A percentile compares a stretch with the other conserved stretches of the same genome.
These are phyloP conservation scores for Pelosia muscerda DNA, from an alignment of 2,888 invertebrate genomes.

Conservation along the genomic window DNA sequence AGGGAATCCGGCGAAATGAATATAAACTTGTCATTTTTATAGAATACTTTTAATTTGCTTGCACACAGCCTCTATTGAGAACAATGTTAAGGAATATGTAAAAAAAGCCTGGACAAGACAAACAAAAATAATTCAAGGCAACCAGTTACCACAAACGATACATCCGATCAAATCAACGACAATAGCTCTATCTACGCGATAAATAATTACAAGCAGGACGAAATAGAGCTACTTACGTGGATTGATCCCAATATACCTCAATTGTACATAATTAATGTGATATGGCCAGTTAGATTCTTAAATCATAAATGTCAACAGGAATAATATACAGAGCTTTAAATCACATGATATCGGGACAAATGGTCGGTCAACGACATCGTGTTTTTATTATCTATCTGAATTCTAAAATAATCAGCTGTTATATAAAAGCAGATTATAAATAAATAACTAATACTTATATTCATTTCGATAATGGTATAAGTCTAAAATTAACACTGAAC, in stretches of 20 bases:
- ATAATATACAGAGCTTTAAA: conserved; percentile 21
- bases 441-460: neutral
- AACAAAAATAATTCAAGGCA: conserved; percentile 50
- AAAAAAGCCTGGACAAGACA: conserved; percentile 55
- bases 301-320: conserved; percentile 46
- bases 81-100: conserved; percentile 70
- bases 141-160: conserved; percentile 38
- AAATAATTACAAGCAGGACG: conserved; percentile 50
- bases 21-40: conserved; percentile 57
- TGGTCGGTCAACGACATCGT: neutral
- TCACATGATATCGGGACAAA: conserved; percentile 1
- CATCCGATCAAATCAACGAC: conserved; percentile 39
- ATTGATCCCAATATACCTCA: conserved; percentile 25
- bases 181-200: conserved; percentile 48
- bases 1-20: neutral
- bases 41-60: conserved; percentile 86
- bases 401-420: neutral
- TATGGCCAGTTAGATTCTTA: conserved; percentile 50
- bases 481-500: neutral
- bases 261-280: conserved; percentile 42
- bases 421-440: neutral
- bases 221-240: conserved; percentile 43
- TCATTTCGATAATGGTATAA: neutral
- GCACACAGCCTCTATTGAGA: conserved; percentile 85
- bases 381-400: neutral